These are phyloP conservation scores for Lepilemur ruficaudatus DNA, from an alignment of 2,797 vertebrate genomes.

Conservation along the genomic window DNA sequence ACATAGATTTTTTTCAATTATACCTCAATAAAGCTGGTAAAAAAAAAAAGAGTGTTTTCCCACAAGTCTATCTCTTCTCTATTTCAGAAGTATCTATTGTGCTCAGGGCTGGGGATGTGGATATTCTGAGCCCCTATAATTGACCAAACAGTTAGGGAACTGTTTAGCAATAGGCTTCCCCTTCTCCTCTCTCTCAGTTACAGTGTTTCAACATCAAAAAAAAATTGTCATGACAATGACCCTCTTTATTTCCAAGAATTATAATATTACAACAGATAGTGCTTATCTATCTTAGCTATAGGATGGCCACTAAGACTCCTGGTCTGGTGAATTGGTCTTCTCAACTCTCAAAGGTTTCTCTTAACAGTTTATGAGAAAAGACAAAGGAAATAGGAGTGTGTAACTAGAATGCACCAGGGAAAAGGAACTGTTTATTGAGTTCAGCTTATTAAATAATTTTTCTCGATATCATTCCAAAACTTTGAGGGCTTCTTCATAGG, in stretches of 20 bases:
- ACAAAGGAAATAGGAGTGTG: slow-evolving; percentile 41
- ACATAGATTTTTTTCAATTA: neutral
- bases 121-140: neutral
- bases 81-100: neutral
- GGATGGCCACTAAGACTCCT: neutral
- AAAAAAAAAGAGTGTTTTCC: neutral
- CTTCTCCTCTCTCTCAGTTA: neutral
- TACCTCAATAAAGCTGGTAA: neutral
- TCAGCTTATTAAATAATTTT: slow-evolving; percentile 43
- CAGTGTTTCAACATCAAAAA: neutral
- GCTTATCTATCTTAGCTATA: neutral
- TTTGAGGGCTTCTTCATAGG: neutral
- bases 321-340: neutral
- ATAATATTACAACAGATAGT: neutral
- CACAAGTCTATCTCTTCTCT: neutral
- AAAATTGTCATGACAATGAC: neutral
- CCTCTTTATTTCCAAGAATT: neutral
- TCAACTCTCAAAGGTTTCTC: slow-evolving; percentile 66
- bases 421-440: slow-evolving; percentile 57
- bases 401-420: slow-evolving; percentile 19
- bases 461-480: slow-evolving; percentile 37
- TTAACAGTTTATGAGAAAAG: slow-evolving; percentile 42
- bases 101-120: neutral
- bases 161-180: neutral
- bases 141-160: slow-evolving; percentile 16